Conservation (phyloP, 1,140 invertebrate species). For the Aphidius ervi region DNA sequence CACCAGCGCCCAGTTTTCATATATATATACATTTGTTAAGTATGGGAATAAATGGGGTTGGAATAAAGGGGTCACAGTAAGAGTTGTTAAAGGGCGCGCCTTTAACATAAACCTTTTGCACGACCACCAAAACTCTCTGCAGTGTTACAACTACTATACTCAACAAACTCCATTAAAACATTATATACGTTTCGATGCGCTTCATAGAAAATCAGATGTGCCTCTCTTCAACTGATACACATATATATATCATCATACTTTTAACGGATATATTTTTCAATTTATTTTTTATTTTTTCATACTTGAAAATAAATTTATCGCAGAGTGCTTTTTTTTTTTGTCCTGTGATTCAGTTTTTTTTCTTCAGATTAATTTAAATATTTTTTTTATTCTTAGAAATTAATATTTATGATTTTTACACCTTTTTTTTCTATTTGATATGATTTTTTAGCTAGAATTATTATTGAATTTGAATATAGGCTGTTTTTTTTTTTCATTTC, state of each 20-base stretch:
- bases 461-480: too few species aligned
- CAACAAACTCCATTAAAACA: constrained; percentile 56
- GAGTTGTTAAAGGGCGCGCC: constrained; percentile 12
- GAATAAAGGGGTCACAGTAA: too few species aligned
- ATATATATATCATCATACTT: constrained; percentile 12
- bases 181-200: constrained; percentile 54
- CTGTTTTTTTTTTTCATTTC: too few species aligned
- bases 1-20: constrained; percentile 18
- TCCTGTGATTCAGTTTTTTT: too few species aligned
- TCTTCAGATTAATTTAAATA: too few species aligned
- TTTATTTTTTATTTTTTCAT: neutral
- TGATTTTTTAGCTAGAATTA: too few species aligned
- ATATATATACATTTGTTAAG: too few species aligned
- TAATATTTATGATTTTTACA: too few species aligned
- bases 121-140: constrained; percentile 19
- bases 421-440: too few species aligned
- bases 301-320: neutral
- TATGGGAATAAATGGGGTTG: too few species aligned
- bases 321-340: too few species aligned
- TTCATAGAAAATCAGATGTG: constrained; percentile 51
- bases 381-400: too few species aligned
- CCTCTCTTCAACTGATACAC: constrained; percentile 21
- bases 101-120: constrained; percentile 27
- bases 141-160: constrained; percentile 33
- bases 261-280: constrained; percentile 14